Base-by-base conservation (phyloP, 2,888 invertebrate genomes). In the Myopa tessellatipennis region DNA sequence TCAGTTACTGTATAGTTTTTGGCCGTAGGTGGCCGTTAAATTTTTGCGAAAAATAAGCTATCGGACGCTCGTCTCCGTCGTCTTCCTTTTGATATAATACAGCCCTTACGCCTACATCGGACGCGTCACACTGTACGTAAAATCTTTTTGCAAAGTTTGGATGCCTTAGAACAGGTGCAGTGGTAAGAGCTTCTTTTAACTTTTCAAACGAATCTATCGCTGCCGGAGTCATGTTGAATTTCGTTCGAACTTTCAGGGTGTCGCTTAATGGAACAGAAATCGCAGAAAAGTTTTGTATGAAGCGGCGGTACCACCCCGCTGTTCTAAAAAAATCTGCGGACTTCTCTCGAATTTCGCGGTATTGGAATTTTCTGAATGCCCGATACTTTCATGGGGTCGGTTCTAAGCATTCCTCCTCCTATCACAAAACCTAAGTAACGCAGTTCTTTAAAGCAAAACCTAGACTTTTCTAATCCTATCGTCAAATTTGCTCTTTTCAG, bases 291-390 rank as follows among this genome's bases (percentile, higher is more conserved):
- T 26, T 26, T 26, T 26, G 26, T 26, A 26, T 26, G 40, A 81
- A 81, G 12, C 80, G 67, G 1, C 80, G 40, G 60, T 80, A 80
- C 78, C 81, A 82, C 6, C 82, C 80, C 1, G 79, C 75, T 78
- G 80, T 81, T 16, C 81, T 80, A 4, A 82, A 55, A 55, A 60
- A 83, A 81, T 6, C 80, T 38, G 10, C 26, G 26, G 26, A 26
- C 26, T 26, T 26, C 26, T 26, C 26, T 26, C 26, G 26, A 2
- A 26, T 26, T 78, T 55, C 5, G 14, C 6, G 4, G n/a, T 14
- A 12, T 12, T 14, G 58, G 2, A 80, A 73, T 78, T 77, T 80
- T 14, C 78, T 70, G 8, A 79, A 65, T 45, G 79, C 14, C 79
- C 0, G 78, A 50, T 4, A 80, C 45, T 78, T 80, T 80, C 6